Conservation (phyloP, 2,888 invertebrate genomes). For the Agonopterix heracliana region DNA sequence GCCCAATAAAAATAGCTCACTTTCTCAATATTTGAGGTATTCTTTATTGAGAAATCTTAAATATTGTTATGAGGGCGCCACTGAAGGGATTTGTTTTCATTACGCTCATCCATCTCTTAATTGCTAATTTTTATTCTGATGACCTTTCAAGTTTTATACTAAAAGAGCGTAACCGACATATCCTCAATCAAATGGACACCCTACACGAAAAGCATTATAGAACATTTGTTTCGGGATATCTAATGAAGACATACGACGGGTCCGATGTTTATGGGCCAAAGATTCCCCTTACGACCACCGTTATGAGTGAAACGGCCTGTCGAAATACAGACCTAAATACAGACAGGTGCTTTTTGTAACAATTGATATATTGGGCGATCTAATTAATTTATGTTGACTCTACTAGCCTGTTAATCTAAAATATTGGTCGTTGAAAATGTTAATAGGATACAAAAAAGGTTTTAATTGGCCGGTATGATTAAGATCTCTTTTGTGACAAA, state of each 20-base stretch:
- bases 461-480: slow-evolving; percentile 10
- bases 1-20: no score
- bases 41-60: no score
- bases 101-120: no score
- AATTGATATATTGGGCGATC: background rate
- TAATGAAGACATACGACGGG: slow-evolving; percentile 41
- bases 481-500: background rate
- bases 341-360: background rate
- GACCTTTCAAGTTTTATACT: no score
- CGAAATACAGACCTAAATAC: background rate
- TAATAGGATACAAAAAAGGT: no score
- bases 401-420: background rate
- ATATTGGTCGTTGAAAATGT: background rate
- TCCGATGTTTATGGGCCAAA: slow-evolving; percentile 11
- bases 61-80: no score
- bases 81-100: no score
- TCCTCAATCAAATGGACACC: slow-evolving; percentile 7
- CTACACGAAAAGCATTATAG: slow-evolving; percentile 20
- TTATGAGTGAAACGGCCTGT: background rate
- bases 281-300: background rate
- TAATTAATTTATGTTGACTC: slow-evolving; percentile 7
- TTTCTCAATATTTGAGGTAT: no score
- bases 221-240: slow-evolving; percentile 31
- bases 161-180: no score
- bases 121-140: no score